Evolutionary conservation across 1,140 invertebrate species (phyloP).

Genomic region (Odontomachus brunneus): DNA sequence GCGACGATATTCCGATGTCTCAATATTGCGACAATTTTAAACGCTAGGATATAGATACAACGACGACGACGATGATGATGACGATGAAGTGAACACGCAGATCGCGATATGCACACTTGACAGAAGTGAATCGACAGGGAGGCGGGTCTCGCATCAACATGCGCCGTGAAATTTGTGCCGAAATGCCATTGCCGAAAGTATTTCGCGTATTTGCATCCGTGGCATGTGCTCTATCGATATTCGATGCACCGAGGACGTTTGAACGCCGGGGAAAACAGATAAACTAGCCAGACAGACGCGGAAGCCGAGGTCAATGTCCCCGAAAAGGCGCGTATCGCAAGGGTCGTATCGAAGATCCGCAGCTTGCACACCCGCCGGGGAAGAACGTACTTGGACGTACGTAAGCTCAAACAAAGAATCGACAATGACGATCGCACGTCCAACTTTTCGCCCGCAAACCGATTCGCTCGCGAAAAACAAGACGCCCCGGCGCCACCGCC

Average conservation of each 20-base stretch:
- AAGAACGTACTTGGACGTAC: not conserved
- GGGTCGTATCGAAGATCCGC: slow-evolving; percentile 51
- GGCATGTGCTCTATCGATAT: slow-evolving; percentile 37
- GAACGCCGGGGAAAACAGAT: slow-evolving; percentile 42
- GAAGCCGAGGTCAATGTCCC: slow-evolving; percentile 69
- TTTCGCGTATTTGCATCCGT: slow-evolving; percentile 39
- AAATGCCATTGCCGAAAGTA: slow-evolving; percentile 37
- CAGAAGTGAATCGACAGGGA: not conserved
- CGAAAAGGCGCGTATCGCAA: slow-evolving; percentile 70
- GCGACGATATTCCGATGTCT: not conserved
- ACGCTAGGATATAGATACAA: not conserved
- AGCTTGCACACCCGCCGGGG: slow-evolving; percentile 17
- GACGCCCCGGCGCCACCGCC: not conserved
- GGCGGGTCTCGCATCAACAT: slow-evolving; percentile 1
- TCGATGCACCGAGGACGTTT: slow-evolving; percentile 45
- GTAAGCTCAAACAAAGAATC: not conserved
- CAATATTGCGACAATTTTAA: not conserved
- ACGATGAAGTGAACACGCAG: not conserved
- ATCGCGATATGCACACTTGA: not conserved
- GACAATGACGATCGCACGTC: slow-evolving; percentile 14
- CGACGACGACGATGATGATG: too few relatives aligned
- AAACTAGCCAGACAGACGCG: slow-evolving; percentile 58
- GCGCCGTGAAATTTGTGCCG: slow-evolving; percentile 17
- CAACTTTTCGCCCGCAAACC: not conserved
- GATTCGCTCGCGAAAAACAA: not conserved